A percentile compares a stretch with the other conserved stretches of the same genome.
Evolutionary conservation across 2,797 vertebrate species (phyloP).

Genomic region (Cetoscarus ocellatus): DNA sequence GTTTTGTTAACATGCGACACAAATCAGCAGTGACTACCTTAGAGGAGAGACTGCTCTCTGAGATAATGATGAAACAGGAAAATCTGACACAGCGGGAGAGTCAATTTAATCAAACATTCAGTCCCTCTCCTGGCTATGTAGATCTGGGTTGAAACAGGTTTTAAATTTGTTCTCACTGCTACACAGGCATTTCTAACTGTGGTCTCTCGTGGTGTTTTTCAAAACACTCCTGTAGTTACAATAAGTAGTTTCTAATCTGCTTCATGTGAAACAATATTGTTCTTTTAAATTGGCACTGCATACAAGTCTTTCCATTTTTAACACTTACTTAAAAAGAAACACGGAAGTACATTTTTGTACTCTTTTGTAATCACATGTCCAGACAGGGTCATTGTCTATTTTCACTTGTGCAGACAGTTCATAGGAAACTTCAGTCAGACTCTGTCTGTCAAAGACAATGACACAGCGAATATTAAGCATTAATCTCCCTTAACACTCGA

Average conservation of each 20-base stretch:
- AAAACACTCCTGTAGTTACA: constrained; percentile 9
- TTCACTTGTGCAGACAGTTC: constrained; percentile 5
- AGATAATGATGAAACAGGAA: constrained; percentile 16
- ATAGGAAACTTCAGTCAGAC: constrained; percentile 20
- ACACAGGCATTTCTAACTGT: constrained; percentile 8
- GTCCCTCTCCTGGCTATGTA: constrained; percentile 18
- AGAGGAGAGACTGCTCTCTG: background rate
- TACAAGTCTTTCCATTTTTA: background rate
- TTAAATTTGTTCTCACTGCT: constrained; percentile 4
- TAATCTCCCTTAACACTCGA: background rate
- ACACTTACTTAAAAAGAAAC: background rate
- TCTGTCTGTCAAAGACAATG: constrained; percentile 46
- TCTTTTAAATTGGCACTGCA: background rate
- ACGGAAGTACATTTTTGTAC: constrained; percentile 29
- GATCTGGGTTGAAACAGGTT: constrained; percentile 10
- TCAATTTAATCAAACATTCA: constrained; percentile 14
- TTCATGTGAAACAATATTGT: constrained; percentile 1
- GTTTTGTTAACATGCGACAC: background rate
- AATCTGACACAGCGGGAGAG: constrained; percentile 14
- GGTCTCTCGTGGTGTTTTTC: constrained; percentile 5
- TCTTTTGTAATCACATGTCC: constrained; percentile 32
- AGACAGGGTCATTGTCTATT: constrained; percentile 27
- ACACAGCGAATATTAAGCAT: background rate
- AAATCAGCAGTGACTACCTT: constrained; percentile 10
- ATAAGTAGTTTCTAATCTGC: constrained; percentile 9